Percentiles rank a stretch among this genome's conserved stretches.
These are phyloP conservation scores for Laothoe populi DNA, from an alignment of 2,888 invertebrate species.

Conservation along the genomic window DNA sequence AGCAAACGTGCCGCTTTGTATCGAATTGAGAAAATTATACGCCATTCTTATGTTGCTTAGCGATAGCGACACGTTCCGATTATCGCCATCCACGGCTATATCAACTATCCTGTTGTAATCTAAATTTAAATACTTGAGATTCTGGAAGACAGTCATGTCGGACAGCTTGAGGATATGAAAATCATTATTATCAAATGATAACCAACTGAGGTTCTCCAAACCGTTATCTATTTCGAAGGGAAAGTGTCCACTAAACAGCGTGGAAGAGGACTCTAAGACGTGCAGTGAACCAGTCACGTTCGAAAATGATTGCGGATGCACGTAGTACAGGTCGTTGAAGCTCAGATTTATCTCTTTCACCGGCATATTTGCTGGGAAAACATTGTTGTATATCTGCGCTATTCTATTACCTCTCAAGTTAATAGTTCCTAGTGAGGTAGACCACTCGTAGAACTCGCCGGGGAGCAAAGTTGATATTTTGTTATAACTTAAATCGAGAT, in stretches of 20 bases:
- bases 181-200: slow-evolving; percentile 95
- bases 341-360: slow-evolving; percentile 95
- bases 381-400: slow-evolving; percentile 88
- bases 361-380: slow-evolving; percentile 89
- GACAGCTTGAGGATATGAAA: slow-evolving; percentile 89
- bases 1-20: slow-evolving; percentile 89
- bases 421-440: slow-evolving; percentile 90
- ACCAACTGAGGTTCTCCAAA: slow-evolving; percentile 90
- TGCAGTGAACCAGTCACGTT: slow-evolving; percentile 91
- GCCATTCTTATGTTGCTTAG: slow-evolving; percentile 92
- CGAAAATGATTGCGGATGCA: slow-evolving; percentile 92
- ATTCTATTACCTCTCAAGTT: slow-evolving; percentile 94
- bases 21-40: slow-evolving; percentile 90
- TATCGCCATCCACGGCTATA: slow-evolving; percentile 88
- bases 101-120: slow-evolving; percentile 92
- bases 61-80: slow-evolving; percentile 88
- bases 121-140: slow-evolving; percentile 92
- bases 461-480: slow-evolving; percentile 91
- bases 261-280: slow-evolving; percentile 94
- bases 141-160: slow-evolving; percentile 88
- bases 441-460: slow-evolving; percentile 92
- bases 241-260: slow-evolving; percentile 91
- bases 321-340: slow-evolving; percentile 94
- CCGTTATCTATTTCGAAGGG: slow-evolving; percentile 91
- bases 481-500: slow-evolving; percentile 95